Evolutionary conservation across 2,888 invertebrate species (phyloP), one percentile per base, ranked within the genome.

Genomic region (Taenaris catops): DNA sequence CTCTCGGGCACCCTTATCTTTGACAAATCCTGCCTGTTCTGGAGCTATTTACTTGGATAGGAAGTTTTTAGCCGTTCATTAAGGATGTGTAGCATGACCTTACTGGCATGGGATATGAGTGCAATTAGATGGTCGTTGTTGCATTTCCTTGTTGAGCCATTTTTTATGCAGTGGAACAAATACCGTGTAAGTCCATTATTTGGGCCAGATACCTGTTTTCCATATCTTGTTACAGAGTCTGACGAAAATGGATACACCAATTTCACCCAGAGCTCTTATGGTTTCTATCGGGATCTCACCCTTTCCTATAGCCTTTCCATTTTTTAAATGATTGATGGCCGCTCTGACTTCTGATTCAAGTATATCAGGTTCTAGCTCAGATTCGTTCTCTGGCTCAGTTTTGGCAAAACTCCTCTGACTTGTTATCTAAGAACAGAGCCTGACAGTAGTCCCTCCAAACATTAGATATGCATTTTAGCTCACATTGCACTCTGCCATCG

Each of bases 201-300:
- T 1, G 0, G 48, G 48, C 48, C 50, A 50, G 4, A 2, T 12
- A 1, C 43, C 44, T 3, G 48, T 37, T 1, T 5, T 34, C 47
- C 44, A 48, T 17, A 46, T 36, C 7, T n/a, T n/a, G n/a, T n/a
- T n/a, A 2, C 33, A 14, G 4, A 6, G 16, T 4, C 1, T 23
- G 8, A 32, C 21, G 12, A 37, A 37, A 5, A 37, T 31, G 4
- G 35, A n/a, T 3, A 41, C 29, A 0, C 42, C 46, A 18, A 8
- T 2, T 6, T 41, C 45, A 10, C 36, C 42, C 11, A 26, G 18
- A 1, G 44, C 39, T 29, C 25, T 34, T 4, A 18, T 18, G 4
- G n/a, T 18, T 18, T 18, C 18, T 2, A 18, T 18, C n/a, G 18
- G 4, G 11, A 25, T 25, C 1, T 3, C n/a, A 5, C 11, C 25